A percentile compares a stretch with the other conserved stretches of the same genome.
Evolutionary conservation across 2,113 vertebrate species (phyloP).

Genomic region (Ammodytes dubius): DNA sequence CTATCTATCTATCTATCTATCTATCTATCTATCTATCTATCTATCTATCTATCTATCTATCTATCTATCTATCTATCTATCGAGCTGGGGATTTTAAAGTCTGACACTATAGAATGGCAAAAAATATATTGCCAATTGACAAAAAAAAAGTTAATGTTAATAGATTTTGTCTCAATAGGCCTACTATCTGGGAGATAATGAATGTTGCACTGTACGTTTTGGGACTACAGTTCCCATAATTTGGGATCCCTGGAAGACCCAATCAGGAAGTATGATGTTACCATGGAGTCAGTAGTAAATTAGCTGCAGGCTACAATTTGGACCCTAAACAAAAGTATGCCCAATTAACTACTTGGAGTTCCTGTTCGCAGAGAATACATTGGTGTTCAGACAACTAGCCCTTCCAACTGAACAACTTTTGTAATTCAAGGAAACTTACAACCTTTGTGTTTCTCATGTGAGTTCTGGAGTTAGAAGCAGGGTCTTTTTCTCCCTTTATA

Average conservation of each 20-base stretch:
- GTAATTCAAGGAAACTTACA: neutral
- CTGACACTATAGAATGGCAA: too few species aligned
- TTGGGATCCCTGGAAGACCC: neutral
- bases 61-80: neutral
- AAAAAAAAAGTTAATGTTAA: neutral
- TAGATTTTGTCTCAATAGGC: neutral
- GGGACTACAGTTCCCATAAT: neutral
- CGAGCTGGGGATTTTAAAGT: neutral
- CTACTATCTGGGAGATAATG: neutral
- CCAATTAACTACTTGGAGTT: neutral
- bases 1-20: neutral
- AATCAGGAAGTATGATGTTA: neutral
- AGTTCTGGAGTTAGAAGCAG: neutral
- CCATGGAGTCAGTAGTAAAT: neutral
- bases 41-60: conserved; percentile 7
- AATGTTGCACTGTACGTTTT: neutral
- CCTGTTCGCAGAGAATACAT: neutral
- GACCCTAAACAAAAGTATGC: neutral
- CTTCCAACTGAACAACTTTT: neutral
- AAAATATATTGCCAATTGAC: neutral
- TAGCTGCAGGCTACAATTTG: neutral
- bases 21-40: neutral
- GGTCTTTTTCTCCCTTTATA: neutral
- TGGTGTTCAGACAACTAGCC: neutral
- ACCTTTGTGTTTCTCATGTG: too few species aligned